These are phyloP conservation scores for Trachythela sp. DNA, from an alignment of 64 coral and sea anemone species.

Conservation along the genomic window DNA sequence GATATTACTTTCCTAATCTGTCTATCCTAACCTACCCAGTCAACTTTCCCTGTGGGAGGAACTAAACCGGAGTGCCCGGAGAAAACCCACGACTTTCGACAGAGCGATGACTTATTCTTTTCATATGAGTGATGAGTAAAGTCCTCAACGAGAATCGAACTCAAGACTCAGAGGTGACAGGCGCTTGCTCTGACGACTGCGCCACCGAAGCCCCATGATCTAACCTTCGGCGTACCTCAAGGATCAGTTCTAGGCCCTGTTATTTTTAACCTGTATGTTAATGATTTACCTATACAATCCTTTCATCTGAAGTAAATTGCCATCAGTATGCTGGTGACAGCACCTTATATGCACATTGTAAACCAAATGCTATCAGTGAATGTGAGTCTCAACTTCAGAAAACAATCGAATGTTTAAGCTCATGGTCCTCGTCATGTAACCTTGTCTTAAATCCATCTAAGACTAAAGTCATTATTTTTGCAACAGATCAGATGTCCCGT, in stretches of 20 bases:
- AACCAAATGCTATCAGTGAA: background rate
- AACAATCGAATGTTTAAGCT: background rate
- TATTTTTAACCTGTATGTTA: constrained; percentile 11
- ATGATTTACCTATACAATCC: background rate
- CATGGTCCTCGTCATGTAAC: background rate
- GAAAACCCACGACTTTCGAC: no score
- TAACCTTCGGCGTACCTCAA: background rate
- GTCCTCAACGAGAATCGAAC: no score
- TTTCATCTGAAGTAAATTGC: background rate
- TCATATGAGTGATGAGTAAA: no score
- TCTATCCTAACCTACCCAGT: no score
- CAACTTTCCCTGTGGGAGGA: no score
- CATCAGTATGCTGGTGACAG: background rate
- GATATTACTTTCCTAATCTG: no score
- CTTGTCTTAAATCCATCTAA: constrained; percentile 4
- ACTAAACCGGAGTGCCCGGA: no score
- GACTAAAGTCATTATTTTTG: constrained; percentile 6
- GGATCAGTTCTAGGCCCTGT: background rate
- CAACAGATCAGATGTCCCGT: constrained; percentile 12
- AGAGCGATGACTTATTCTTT: no score
- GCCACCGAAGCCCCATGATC: no score
- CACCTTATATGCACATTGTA: background rate
- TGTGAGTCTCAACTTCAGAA: background rate
- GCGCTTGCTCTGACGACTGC: no score
- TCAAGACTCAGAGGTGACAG: no score